phyloP scores from a whole-genome alignment of 2,888 invertebrate genomes.

The Heliconius aoede region DNA sequence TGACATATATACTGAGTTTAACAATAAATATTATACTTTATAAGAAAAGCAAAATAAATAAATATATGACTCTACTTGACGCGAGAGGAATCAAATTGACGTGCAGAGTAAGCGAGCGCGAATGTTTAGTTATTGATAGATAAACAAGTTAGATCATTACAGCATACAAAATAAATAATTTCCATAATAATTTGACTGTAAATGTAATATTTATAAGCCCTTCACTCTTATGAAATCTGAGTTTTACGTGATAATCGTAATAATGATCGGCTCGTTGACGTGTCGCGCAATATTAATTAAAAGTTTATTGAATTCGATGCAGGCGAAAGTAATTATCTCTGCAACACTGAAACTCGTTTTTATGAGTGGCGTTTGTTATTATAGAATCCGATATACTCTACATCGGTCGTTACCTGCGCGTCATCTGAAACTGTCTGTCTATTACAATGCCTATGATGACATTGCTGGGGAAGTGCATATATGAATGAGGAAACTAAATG shows the following conservation, averaged over 20 bases:
- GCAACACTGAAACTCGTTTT: constrained; percentile 60
- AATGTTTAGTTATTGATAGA: neutral
- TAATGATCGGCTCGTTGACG: constrained; percentile 51
- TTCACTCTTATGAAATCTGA: constrained; percentile 28
- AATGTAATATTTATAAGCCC: constrained; percentile 18
- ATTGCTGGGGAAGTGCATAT: neutral
- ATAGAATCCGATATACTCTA: constrained; percentile 17
- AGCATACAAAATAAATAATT: neutral
- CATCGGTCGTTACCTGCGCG: neutral
- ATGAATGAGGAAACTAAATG: neutral
- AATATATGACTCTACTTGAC: neutral
- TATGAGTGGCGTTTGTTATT: constrained; percentile 47
- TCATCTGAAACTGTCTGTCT: constrained; percentile 2
- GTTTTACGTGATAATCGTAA: constrained; percentile 43
- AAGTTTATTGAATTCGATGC: constrained; percentile 65
- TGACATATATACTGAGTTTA: neutral
- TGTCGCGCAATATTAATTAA: constrained; percentile 62
- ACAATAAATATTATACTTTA: neutral
- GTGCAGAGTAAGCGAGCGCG: neutral
- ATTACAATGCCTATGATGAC: neutral
- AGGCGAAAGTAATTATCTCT: constrained; percentile 63
- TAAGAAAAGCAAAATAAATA: neutral
- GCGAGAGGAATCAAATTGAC: neutral
- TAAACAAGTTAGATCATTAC: neutral
- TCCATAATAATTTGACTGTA: constrained; percentile 3